Conservation (phyloP, 2,888 invertebrate genomes). For the Barypeithes pellucidus region DNA sequence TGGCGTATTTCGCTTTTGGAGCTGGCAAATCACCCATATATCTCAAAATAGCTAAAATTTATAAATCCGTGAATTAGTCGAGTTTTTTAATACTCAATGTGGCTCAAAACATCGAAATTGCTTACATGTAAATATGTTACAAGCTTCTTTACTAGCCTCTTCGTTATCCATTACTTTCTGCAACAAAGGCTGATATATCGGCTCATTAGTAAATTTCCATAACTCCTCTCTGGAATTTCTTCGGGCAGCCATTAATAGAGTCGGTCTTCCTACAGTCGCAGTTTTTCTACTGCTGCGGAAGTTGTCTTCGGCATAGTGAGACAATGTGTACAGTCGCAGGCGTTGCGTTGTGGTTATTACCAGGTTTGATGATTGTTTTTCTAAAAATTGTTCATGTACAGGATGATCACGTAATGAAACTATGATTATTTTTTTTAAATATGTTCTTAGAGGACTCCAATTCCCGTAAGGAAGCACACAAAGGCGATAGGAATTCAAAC, state of each 20-base stretch:
- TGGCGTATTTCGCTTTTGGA: slow-evolving; percentile 81
- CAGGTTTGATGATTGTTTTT: slow-evolving; percentile 49
- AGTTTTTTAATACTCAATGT: background rate
- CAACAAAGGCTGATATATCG: slow-evolving; percentile 86
- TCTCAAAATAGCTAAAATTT: slow-evolving; percentile 79
- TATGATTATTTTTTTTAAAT: no score
- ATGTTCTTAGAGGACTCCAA: no score
- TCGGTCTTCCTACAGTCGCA: slow-evolving; percentile 66
- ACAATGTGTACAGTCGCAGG: slow-evolving; percentile 86
- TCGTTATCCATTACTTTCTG: slow-evolving; percentile 83
- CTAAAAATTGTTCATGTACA: background rate
- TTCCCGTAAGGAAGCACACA: no score
- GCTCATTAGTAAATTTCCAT: slow-evolving; percentile 88
- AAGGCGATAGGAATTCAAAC: no score
- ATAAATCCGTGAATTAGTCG: background rate
- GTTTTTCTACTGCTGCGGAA: slow-evolving; percentile 74
- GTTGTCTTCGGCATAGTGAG: slow-evolving; percentile 87
- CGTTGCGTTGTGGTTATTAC: slow-evolving; percentile 75
- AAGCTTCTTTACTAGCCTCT: slow-evolving; percentile 81
- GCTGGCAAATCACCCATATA: slow-evolving; percentile 96
- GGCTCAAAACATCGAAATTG: background rate
- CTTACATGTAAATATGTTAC: slow-evolving; percentile 87
- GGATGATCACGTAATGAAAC: slow-evolving; percentile 56
- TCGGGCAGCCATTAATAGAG: slow-evolving; percentile 79
- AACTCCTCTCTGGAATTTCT: slow-evolving; percentile 80